A percentile compares a stretch with the other conserved stretches of the same genome.
phyloP scores from a whole-genome alignment of 2,888 invertebrate genomes.

The Cephonodes hylas region DNA sequence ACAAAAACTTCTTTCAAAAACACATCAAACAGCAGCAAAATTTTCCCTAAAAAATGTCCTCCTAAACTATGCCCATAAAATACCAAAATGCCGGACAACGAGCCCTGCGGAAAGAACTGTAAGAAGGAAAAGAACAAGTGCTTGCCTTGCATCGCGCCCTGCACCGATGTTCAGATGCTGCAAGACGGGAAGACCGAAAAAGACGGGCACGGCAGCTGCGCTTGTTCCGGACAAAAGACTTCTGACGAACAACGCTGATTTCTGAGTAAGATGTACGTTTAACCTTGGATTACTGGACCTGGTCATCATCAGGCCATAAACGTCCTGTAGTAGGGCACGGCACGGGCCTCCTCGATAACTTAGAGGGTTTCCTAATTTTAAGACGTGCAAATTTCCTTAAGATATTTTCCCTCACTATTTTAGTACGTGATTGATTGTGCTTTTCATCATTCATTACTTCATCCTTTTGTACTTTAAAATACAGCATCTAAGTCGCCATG shows the following conservation, averaged over 20 bases:
- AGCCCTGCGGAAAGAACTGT: conserved; percentile 29
- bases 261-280: too few relatives aligned
- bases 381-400: too few relatives aligned
- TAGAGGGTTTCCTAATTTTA: too few relatives aligned
- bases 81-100: conserved; percentile 33
- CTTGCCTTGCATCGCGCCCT: conserved; percentile 32
- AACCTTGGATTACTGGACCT: too few relatives aligned
- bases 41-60: not conserved
- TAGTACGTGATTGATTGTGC: too few relatives aligned
- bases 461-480: too few relatives aligned
- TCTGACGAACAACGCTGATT: not conserved
- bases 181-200: conserved; percentile 16
- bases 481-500: too few relatives aligned
- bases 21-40: not conserved
- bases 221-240: not conserved
- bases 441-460: too few relatives aligned
- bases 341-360: too few relatives aligned
- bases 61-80: conserved; percentile 10
- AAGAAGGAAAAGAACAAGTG: conserved; percentile 33
- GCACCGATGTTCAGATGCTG: conserved; percentile 12
- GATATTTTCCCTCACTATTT: too few relatives aligned
- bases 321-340: too few relatives aligned
- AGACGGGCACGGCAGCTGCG: conserved; percentile 11
- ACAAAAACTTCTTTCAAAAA: not conserved
- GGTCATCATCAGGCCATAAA: too few relatives aligned